Percentiles rank a stretch among this genome's conserved stretches.
Evolutionary conservation across 2,797 vertebrate species (phyloP).

Genomic region (Leptoclinus maculatus): DNA sequence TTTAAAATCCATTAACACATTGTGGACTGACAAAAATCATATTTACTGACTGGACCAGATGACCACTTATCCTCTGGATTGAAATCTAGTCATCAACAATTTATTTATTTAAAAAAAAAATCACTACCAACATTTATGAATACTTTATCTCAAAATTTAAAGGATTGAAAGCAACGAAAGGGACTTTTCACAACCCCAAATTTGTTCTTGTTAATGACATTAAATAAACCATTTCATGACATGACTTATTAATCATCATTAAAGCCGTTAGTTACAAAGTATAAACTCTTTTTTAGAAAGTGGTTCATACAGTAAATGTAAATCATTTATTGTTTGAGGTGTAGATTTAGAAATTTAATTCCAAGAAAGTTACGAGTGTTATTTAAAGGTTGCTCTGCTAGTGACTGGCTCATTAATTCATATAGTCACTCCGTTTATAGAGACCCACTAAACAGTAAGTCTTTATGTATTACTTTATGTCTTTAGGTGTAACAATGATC

Average conservation of each 20-base stretch:
- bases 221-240: neutral
- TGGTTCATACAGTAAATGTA: neutral
- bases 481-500: neutral
- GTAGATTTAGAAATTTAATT: neutral
- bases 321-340: neutral
- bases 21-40: neutral
- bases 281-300: neutral
- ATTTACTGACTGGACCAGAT: neutral
- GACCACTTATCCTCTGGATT: neutral
- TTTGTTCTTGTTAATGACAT: neutral
- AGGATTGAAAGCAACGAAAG: neutral
- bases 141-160: neutral
- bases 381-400: neutral
- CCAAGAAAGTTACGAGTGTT: neutral
- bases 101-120: neutral
- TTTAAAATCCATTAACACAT: neutral
- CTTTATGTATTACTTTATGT: neutral
- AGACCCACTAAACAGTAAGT: neutral
- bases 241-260: neutral
- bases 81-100: neutral
- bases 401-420: neutral
- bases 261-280: neutral
- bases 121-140: neutral
- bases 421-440: neutral
- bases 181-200: neutral